Conservation (phyloP, 2,888 invertebrate genomes). For the Monochamus alternatus region DNA sequence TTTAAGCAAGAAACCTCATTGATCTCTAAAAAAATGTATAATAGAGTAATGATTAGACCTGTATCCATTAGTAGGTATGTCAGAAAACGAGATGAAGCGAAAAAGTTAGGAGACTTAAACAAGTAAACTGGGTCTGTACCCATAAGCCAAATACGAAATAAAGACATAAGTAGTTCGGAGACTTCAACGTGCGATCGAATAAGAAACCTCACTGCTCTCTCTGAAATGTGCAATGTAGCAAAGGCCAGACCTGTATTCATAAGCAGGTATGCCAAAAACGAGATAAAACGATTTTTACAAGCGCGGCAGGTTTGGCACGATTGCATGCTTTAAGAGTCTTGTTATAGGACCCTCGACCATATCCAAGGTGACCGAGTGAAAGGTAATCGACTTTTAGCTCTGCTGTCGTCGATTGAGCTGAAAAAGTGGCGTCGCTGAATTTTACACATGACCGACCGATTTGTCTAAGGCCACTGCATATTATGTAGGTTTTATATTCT, state of each 20-base stretch:
- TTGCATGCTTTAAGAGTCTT: neutral
- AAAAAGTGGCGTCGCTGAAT: constrained; percentile 25
- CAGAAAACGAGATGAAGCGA: too few relatives aligned
- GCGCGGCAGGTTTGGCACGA: neutral
- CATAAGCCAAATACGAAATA: too few relatives aligned
- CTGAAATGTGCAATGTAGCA: neutral
- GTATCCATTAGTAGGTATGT: too few relatives aligned
- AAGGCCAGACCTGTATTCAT: neutral
- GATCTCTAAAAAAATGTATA: too few relatives aligned
- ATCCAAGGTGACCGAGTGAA: constrained; percentile 49
- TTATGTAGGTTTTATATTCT: neutral
- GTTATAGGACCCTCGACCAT: constrained; percentile 10
- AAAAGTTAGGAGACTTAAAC: neutral
- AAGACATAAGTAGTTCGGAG: neutral
- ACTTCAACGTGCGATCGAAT: neutral
- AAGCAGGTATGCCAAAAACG: neutral
- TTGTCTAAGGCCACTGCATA: neutral
- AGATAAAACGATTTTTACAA: neutral
- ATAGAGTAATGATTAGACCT: too few relatives aligned
- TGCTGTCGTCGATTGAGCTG: constrained; percentile 15
- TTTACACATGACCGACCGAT: neutral
- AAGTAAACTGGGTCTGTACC: too few relatives aligned
- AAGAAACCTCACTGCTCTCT: neutral
- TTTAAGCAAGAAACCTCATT: too few relatives aligned
- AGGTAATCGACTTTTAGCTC: constrained; percentile 40